A percentile compares a stretch with the other conserved stretches of the same genome.
Evolutionary conservation across 2,113 vertebrate genomes (phyloP).

Genomic region (Callionymus lyra): DNA sequence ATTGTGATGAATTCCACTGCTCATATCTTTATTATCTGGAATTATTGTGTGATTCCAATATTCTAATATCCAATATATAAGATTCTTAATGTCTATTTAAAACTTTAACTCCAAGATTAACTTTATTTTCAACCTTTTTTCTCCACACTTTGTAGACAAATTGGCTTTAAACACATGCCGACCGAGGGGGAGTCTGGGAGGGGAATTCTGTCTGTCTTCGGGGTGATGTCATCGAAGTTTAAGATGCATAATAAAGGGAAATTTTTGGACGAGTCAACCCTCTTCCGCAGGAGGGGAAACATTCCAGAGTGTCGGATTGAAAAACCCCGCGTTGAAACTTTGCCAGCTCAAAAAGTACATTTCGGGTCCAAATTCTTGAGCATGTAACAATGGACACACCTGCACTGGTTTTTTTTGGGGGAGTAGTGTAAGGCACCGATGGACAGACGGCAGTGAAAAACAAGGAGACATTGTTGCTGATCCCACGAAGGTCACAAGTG

Average conservation of each 20-base stretch:
- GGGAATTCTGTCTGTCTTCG: slow-evolving; percentile 7
- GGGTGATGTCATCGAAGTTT: slow-evolving; percentile 29
- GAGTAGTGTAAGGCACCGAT: slow-evolving; percentile 51
- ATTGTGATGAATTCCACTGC: too few relatives aligned
- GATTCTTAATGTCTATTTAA: too few relatives aligned
- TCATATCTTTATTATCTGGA: too few relatives aligned
- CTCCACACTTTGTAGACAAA: too few relatives aligned
- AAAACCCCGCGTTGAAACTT: slow-evolving; percentile 1
- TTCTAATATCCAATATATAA: too few relatives aligned
- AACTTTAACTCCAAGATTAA: too few relatives aligned
- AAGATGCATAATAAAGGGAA: too few relatives aligned
- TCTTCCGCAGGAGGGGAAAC: slow-evolving; percentile 9
- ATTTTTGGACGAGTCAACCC: slow-evolving; percentile 30
- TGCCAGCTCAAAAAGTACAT: not conserved
- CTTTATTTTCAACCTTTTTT: too few relatives aligned
- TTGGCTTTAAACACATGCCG: too few relatives aligned
- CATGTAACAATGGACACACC: slow-evolving; percentile 55
- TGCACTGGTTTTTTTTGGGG: slow-evolving; percentile 42
- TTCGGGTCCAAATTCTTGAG: slow-evolving; percentile 31
- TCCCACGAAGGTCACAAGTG: slow-evolving; percentile 66
- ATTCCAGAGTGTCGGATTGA: slow-evolving; percentile 1
- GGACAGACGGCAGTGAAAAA: slow-evolving; percentile 63
- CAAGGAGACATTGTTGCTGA: slow-evolving; percentile 73
- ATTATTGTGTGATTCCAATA: too few relatives aligned
- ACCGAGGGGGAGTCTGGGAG: slow-evolving; percentile 3